phyloP scores from a whole-genome alignment of 2,113 vertebrate genomes.

The Sporophila hypoxantha region DNA sequence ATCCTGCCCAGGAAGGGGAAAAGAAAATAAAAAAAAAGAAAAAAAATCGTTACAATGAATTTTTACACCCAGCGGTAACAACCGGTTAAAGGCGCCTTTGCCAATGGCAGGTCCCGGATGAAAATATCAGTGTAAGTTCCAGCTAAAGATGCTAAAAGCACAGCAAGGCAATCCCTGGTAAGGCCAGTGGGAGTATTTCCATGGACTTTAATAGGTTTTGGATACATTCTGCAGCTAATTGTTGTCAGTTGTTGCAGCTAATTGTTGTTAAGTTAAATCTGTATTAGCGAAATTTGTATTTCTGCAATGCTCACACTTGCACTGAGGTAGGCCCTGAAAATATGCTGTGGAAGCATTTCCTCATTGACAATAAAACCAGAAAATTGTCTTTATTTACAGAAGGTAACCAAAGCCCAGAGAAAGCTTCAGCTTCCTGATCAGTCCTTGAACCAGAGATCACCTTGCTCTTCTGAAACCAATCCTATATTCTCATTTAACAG shows the following conservation, averaged over 20 bases:
- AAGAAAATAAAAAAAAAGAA: conserved; percentile 26
- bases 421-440: neutral
- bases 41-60: conserved; percentile 52
- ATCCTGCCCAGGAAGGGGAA: conserved; percentile 73
- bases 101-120: neutral
- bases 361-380: neutral
- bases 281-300: neutral
- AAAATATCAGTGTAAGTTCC: neutral
- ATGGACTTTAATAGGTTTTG: neutral
- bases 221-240: neutral
- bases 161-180: neutral
- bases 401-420: neutral
- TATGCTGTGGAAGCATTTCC: neutral
- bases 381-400: neutral
- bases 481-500: neutral
- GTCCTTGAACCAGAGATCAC: neutral
- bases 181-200: neutral
- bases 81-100: neutral
- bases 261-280: neutral
- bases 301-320: neutral
- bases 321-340: neutral
- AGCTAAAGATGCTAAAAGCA: neutral
- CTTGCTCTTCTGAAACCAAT: neutral
- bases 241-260: neutral
- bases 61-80: conserved; percentile 42